Base-by-base conservation (phyloP, 2,797 vertebrate species). In the Sebastes trivittatus region DNA sequence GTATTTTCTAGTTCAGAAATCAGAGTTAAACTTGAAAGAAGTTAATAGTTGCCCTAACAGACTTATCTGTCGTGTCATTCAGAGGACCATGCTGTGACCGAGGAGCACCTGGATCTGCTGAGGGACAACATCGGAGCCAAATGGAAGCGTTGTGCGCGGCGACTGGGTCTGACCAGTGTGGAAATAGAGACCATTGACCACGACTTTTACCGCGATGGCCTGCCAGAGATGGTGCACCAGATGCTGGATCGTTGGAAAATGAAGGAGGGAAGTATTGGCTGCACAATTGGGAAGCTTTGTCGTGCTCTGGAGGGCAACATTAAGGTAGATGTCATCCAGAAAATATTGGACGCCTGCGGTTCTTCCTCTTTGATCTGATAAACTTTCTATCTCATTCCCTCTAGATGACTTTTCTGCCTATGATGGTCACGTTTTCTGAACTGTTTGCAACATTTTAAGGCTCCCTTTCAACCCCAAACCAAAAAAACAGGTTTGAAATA, bases 111-210 rank as follows among this genome's bases (percentile, higher is more conserved):
- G 89, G 95, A 97, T 0, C 91, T 98, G 14, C 89, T 98, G 69
- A 94, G 95, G 64, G 95, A 97, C 2, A 98, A 97, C 85, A 88
- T 99, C 16, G 97, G 96, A 1, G 83, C 6, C 58, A 95, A 95
- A 0, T 99, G 98, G 98, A 99, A 98, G 92, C 85, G 36, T 1
- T 97, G 96, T 10, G 97, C 96, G 1, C 97, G 98, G 0, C 94
- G 93, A 32, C 94, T 99, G 84, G 96, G 96, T 64, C 96, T 99
- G 85, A 88, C 73, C 1, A 63, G 92, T 0, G 93, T 97, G 0
- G 97, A 99, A 55, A 96, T 99, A 23, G 97, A 99, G 6, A 96
- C 95, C 89, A 98, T 99, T 4, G 97, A 98, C 59, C 97, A 99
- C 0, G 97, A 98, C 92, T 97, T 94, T 23, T 92, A 90, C 65